phyloP scores from a whole-genome alignment of 2,113 vertebrate genomes.

The Calyptomena viridis region DNA sequence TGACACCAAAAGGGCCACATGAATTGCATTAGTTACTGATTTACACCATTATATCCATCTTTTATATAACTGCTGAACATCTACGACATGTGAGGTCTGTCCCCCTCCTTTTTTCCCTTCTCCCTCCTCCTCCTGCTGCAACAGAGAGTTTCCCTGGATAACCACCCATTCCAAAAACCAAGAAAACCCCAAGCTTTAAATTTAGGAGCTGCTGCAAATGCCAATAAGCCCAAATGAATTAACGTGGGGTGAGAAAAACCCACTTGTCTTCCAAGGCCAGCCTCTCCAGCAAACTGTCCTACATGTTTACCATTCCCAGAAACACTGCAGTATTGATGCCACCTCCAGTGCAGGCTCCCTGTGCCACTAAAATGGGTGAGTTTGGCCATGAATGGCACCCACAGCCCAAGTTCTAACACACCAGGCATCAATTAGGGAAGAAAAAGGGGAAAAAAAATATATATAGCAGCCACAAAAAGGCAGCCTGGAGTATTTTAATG shows the following conservation, averaged over 20 bases:
- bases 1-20: neutral
- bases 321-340: constrained; percentile 2
- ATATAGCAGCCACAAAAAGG: rapidly evolving
- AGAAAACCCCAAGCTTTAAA: constrained; percentile 8
- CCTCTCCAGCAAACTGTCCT: neutral
- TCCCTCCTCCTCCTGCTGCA: neutral
- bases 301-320: neutral
- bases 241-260: neutral
- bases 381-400: neutral
- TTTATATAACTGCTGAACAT: neutral
- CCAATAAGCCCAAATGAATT: neutral
- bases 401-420: neutral
- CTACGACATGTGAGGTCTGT: neutral
- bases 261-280: neutral
- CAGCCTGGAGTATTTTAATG: neutral
- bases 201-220: neutral
- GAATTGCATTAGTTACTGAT: neutral
- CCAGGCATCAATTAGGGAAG: neutral
- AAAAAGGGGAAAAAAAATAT: rapidly evolving
- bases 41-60: neutral
- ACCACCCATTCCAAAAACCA: neutral
- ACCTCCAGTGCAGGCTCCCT: neutral
- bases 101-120: neutral
- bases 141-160: neutral
- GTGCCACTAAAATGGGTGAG: neutral